Evolutionary conservation across 2,797 vertebrate species (phyloP), one percentile per base, ranked within the genome.

Genomic region (Thunnus albacares): DNA sequence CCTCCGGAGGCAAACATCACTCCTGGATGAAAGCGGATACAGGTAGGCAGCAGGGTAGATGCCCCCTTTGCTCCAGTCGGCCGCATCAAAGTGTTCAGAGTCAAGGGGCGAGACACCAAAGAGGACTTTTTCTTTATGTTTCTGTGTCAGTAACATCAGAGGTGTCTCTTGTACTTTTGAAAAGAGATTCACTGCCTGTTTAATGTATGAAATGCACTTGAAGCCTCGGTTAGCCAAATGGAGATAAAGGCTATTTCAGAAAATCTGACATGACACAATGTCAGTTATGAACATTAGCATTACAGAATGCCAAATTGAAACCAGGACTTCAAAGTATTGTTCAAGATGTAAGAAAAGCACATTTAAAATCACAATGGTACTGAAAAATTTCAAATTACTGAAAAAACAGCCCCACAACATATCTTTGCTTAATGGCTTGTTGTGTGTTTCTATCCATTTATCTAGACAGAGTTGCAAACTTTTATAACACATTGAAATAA

Each of bases 21-120:
- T 70, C 62, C 58, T 9, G 80, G 85, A 86, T 90, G 75, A 88
- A 88, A 86, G 85, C 3, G 35, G 80, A 59, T 68, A 61, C 65
- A 76, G 77, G 72, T 53, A 53, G 80, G 73, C 52, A 24, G 70
- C 9, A 30, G 35, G 38, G 3, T n/a, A 38, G 64, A 74, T 47
- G 72, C 55, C 79, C 79, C 52, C 64, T 75, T 28, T 61, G 71
- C 83, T 87, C 67, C 38, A 10, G 76, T 82, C 57, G 52, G 52
- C 71, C 15, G 56, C 85, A 80, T 92, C 88, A 91, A 91, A 89
- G 87, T 5, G 66, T 17, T 64, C 2, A 2, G 71, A 80, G 79
- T 89, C 80, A 73, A 84, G 65, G 75, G 75, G 79, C 22, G 64
- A 90, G 73, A 79, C 56, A 68, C 66, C 79, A 51, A 60, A 73